phyloP scores from a whole-genome alignment of 2,888 invertebrate genomes.

The Anarsia innoxiella region DNA sequence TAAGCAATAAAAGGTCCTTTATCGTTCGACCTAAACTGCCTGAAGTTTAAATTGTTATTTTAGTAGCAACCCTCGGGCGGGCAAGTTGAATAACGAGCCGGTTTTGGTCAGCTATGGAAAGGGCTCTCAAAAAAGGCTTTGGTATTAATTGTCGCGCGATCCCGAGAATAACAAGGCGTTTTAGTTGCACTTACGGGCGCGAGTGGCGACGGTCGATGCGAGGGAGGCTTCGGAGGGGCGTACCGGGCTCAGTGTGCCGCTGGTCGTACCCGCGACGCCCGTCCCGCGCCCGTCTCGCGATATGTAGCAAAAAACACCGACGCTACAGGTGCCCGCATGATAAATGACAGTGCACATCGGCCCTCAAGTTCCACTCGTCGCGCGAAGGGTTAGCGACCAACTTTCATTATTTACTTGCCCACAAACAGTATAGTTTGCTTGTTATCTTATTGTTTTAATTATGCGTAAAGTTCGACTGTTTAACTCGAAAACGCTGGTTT shows the following conservation, averaged over 20 bases:
- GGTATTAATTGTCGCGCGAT: constrained; percentile 32
- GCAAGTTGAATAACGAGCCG: too few relatives aligned
- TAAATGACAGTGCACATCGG: not conserved
- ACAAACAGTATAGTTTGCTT: not conserved
- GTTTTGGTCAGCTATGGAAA: too few relatives aligned
- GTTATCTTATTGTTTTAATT: constrained; percentile 2
- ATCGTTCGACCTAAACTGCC: too few relatives aligned
- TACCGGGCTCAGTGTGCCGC: constrained; percentile 40
- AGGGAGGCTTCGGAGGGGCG: constrained; percentile 38
- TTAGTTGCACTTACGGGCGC: constrained; percentile 25
- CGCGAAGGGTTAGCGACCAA: not conserved
- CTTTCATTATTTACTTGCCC: not conserved
- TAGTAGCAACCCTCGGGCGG: not conserved
- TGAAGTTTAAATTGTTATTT: not conserved
- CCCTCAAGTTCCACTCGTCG: not conserved
- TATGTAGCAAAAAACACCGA: constrained; percentile 29
- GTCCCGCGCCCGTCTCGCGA: constrained; percentile 18
- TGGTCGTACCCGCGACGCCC: constrained; percentile 38
- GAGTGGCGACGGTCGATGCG: constrained; percentile 37
- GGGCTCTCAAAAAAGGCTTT: constrained; percentile 28
- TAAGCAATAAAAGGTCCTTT: too few relatives aligned
- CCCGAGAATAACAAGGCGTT: constrained; percentile 43
- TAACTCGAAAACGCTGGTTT: not conserved
- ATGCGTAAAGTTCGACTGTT: constrained; percentile 1
- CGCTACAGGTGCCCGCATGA: constrained; percentile 49